phyloP scores from a whole-genome alignment of 2,113 vertebrate genomes.

The Phrynosoma platyrhinos region DNA sequence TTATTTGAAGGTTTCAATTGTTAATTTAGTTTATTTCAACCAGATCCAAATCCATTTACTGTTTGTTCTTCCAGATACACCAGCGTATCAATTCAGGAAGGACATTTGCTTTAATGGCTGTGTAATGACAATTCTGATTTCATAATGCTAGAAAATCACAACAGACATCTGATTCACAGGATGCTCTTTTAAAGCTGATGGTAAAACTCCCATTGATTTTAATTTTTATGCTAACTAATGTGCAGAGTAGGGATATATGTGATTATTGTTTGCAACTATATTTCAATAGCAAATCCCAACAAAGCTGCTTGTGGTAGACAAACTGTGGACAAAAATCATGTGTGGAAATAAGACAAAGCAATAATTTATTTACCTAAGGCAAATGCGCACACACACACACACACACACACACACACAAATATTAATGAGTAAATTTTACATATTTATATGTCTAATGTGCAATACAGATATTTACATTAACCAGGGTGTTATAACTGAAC shows the following conservation, averaged over 20 bases:
- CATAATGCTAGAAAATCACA: not conserved
- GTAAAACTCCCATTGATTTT: slow-evolving; percentile 4
- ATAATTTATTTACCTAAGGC: not conserved
- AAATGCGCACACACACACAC: not conserved
- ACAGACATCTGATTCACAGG: not conserved
- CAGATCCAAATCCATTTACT: not conserved
- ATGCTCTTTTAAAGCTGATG: not conserved
- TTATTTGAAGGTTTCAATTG: not conserved
- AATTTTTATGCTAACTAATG: slow-evolving; percentile 22
- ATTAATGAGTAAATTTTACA: slow-evolving; percentile 9
- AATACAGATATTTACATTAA: not conserved
- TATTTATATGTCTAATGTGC: too few species aligned
- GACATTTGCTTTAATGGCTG: not conserved
- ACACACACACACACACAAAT: not conserved
- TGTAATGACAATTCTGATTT: not conserved
- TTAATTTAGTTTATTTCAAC: slow-evolving; percentile 8
- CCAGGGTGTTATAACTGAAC: not conserved
- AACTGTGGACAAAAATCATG: not conserved
- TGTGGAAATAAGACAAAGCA: not conserved
- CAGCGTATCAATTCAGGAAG: not conserved
- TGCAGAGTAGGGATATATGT: not conserved
- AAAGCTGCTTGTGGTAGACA: not conserved
- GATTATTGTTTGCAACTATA: slow-evolving; percentile 4
- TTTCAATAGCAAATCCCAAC: not conserved
- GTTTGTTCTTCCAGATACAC: not conserved